These are phyloP conservation scores for Prunella fulvescens DNA, from an alignment of 2,113 vertebrate genomes.

Conservation along the genomic window DNA sequence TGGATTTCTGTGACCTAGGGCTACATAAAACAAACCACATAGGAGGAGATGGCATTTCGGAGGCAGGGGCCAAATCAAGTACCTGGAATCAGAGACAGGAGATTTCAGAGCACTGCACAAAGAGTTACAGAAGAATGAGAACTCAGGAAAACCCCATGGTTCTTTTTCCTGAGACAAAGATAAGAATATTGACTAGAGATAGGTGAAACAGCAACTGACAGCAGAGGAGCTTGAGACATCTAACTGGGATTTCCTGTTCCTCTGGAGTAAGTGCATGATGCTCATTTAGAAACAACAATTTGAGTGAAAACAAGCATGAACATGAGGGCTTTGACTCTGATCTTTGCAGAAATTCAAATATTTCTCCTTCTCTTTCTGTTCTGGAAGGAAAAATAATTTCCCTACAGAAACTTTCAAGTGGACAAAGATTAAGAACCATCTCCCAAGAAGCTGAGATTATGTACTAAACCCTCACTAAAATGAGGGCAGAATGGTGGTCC, in stretches of 20 bases:
- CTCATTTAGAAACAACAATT: background rate
- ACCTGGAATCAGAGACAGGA: background rate
- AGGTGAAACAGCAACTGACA: conserved; percentile 33
- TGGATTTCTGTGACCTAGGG: background rate
- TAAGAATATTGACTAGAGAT: conserved; percentile 45
- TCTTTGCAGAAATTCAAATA: background rate
- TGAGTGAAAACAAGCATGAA: background rate
- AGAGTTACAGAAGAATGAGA: conserved; percentile 39
- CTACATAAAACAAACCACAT: background rate
- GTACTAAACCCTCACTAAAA: background rate
- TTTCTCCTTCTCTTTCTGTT: background rate
- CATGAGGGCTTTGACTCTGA: background rate
- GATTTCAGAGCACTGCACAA: background rate
- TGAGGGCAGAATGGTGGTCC: background rate
- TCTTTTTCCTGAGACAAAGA: conserved; percentile 46
- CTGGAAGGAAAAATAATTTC: background rate
- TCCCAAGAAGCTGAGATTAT: background rate
- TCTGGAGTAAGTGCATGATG: background rate
- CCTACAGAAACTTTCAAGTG: background rate
- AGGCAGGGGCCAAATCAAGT: background rate
- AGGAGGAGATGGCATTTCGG: background rate
- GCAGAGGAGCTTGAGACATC: conserved; percentile 9
- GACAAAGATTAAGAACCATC: background rate
- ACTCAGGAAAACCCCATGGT: conserved; percentile 22
- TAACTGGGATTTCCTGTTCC: conserved; percentile 29